Base-by-base conservation (phyloP, 2,888 invertebrate species). In the Ophraella communa region DNA sequence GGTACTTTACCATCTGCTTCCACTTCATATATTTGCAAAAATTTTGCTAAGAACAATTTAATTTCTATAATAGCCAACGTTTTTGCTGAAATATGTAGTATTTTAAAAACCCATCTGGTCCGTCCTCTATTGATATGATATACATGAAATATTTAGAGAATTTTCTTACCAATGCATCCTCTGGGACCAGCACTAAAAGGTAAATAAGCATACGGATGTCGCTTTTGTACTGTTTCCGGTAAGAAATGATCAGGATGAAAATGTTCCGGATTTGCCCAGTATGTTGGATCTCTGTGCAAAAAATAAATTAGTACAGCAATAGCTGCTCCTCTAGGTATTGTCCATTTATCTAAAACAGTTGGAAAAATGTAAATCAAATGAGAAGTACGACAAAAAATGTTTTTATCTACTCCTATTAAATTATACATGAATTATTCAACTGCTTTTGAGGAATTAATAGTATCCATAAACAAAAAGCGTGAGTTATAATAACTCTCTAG, bases 171-270 rank as follows among this genome's bases (percentile, higher is more conserved):
- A 18, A 77, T 72, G 56, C 80, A 79, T 20, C 74, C 73, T 60
- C 80, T 70, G 8, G 75, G 73, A 14, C 79, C 79, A 10, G 76
- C 75, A 73, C 79, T 80, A 51, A 79, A 80, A 1, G 80, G 79
- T 33, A 79, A 14, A 71, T 72, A 80, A 3, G 76, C 70, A 58
- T 76, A 80, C 23, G 71, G 65, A 62, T 75, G 75, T 33, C 79
- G 70, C 39, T 72, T 71, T 14, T 60, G 55, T 4, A 71, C 75
- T 4, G 52, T 62, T 66, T 78, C 78, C 2, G 78, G 77, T n/a
- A 76, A 55, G 70, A 80, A 80, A 72, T 80, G 78, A 42, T 79
- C 78, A 1, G 80, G 80, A 67, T 79, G 70, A 62, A 79, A 80
- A 64, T 79, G 71, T 8, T 76, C 60, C 1, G 79, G 79, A 27